Evolutionary conservation across 2,797 vertebrate species (phyloP), one percentile per base, ranked within the genome.

Genomic region (Fundulus diaphanus): DNA sequence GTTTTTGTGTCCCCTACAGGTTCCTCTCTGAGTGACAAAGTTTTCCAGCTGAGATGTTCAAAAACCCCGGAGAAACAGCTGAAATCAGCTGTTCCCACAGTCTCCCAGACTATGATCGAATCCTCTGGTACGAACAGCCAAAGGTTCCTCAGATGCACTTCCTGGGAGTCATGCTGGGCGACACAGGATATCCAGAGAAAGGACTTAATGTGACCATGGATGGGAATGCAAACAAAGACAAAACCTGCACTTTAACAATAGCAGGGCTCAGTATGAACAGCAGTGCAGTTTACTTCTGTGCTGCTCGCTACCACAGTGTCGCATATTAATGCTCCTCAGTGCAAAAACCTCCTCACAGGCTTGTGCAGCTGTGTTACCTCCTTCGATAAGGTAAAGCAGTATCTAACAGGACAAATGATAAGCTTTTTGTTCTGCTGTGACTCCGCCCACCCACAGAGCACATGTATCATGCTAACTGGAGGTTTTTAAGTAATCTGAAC

Each of bases 291-390:
- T 78, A 75, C 1, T 71, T 63, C 46, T 78, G 72, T 54, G 76
- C 73, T 33, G 81, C 81, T 71, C 61, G 81, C n/a, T 71, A 44
- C 59, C 73, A 82, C 76, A 73, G 73, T 78, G 69, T 1, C 56
- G 24, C 68, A 68, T 33, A 31, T 44, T 7, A 2, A 1, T 29
- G 71, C 42, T 13, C 1, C 59, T 18, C 80, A 1, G 24, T 11
- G 65, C 75, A 74, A 74, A 81, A 74, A 59, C 80, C 74, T 73
- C 46, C 20, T 40, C 6, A 29, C 33, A 63, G 31, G 8, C 51
- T 49, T 24, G 8, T 37, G 51, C 59, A 61, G 59, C 18, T 35
- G 59, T 12, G 29, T 51, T 3, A 33, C 6, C 57, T 31, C 44
- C 57, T 33, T 16, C 5, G 12, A 16, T 29, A 31, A 2, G 13